Percentiles rank a stretch among this genome's conserved stretches.
phyloP scores from a whole-genome alignment of 2,797 vertebrate genomes.

The Betta splendens region DNA sequence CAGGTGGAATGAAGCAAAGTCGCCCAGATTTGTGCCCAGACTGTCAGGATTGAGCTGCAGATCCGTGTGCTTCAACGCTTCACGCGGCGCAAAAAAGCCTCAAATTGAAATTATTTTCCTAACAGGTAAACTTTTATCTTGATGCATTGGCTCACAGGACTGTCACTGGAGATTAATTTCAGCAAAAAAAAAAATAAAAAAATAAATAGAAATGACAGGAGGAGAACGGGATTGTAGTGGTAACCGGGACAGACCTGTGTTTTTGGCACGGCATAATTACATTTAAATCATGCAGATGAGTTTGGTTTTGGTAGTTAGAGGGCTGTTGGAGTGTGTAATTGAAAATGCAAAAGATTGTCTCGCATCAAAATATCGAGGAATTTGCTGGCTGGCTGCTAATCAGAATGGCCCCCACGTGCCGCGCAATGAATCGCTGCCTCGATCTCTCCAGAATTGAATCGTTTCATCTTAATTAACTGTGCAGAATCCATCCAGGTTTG shows the following conservation, averaged over 20 bases:
- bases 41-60: neutral
- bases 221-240: conserved; percentile 64
- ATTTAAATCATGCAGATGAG: conserved; percentile 87
- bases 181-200: conserved; percentile 22
- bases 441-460: conserved; percentile 80
- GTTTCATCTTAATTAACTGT: conserved; percentile 86
- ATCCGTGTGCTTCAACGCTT: neutral
- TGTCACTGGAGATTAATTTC: conserved; percentile 55
- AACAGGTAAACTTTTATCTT: conserved; percentile 46
- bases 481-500: conserved; percentile 78
- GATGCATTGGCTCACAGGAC: conserved; percentile 22
- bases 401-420: conserved; percentile 69
- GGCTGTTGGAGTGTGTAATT: conserved; percentile 87
- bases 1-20: neutral
- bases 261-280: conserved; percentile 81
- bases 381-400: conserved; percentile 78
- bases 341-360: conserved; percentile 84
- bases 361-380: conserved; percentile 80
- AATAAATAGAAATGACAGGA: conserved; percentile 15
- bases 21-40: too few species aligned
- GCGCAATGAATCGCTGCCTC: conserved; percentile 70
- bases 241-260: conserved; percentile 75
- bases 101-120: conserved; percentile 37
- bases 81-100: conserved; percentile 8
- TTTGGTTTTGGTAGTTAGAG: conserved; percentile 83